Evolutionary conservation across 92 coral and sea anemone species (phyloP).

Genomic region (Actinostola sp.): DNA sequence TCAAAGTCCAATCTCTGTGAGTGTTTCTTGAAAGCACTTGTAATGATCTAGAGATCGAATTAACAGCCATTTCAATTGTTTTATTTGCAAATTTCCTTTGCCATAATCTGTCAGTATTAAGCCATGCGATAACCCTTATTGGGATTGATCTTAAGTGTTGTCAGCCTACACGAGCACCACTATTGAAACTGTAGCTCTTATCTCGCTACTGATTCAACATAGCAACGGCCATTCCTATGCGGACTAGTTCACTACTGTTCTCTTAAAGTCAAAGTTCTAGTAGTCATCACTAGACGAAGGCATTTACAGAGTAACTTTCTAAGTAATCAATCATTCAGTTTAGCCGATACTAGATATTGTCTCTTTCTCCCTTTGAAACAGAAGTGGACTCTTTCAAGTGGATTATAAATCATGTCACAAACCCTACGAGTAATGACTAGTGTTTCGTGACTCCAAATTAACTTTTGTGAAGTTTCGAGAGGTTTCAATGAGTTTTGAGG

Average conservation of each 20-base stretch:
- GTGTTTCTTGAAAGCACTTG: not conserved
- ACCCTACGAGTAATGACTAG: not conserved
- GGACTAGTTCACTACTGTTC: no score
- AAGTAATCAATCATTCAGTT: not conserved
- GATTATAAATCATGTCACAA: conserved; percentile 8
- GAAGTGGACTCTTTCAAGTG: not conserved
- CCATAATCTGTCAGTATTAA: not conserved
- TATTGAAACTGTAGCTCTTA: not conserved
- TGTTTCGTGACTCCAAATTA: conserved; percentile 11
- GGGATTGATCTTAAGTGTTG: not conserved
- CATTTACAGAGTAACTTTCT: not conserved
- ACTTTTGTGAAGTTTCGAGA: not conserved
- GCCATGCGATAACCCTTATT: not conserved
- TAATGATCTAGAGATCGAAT: conserved; percentile 1
- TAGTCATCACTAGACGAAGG: not conserved
- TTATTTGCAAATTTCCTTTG: conserved; percentile 22
- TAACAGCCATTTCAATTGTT: conserved; percentile 18
- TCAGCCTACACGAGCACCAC: not conserved
- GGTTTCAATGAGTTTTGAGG: not conserved
- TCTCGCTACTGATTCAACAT: no score
- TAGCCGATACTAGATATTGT: not conserved
- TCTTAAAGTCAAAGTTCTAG: not conserved
- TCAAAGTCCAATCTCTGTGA: no score
- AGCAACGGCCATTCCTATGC: not conserved
- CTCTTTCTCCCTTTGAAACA: not conserved